Conservation (phyloP, 2,797 vertebrate species). For the Acanthiza pusilla region DNA sequence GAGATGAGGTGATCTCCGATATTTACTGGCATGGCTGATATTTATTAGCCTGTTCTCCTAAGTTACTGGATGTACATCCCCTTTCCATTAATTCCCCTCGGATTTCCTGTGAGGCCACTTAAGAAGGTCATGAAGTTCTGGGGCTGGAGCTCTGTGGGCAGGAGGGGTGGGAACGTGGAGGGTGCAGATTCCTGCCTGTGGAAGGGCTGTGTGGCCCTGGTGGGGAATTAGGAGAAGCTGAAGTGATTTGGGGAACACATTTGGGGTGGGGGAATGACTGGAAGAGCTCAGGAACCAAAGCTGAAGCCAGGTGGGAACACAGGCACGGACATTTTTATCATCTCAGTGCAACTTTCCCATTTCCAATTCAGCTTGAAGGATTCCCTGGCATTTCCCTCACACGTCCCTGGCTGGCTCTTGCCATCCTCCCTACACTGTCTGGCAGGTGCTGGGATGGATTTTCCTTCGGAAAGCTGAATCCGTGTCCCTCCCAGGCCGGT, state of each 20-base stretch:
- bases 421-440: background rate
- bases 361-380: background rate
- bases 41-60: background rate
- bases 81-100: background rate
- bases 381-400: background rate
- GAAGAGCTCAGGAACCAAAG: background rate
- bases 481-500: background rate
- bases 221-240: background rate
- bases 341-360: background rate
- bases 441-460: fast-evolving
- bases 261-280: background rate
- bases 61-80: fast-evolving
- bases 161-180: background rate
- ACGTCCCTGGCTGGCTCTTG: background rate
- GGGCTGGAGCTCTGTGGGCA: fast-evolving
- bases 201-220: background rate
- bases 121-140: background rate
- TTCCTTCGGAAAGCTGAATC: background rate
- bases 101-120: background rate
- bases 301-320: background rate
- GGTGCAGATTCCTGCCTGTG: background rate
- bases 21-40: background rate
- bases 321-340: fast-evolving
- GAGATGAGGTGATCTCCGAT: background rate
- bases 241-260: background rate